These are phyloP conservation scores for Schizopygopsis malacanthus DNA, from an alignment of 2,797 vertebrate genomes.

Conservation along the genomic window DNA sequence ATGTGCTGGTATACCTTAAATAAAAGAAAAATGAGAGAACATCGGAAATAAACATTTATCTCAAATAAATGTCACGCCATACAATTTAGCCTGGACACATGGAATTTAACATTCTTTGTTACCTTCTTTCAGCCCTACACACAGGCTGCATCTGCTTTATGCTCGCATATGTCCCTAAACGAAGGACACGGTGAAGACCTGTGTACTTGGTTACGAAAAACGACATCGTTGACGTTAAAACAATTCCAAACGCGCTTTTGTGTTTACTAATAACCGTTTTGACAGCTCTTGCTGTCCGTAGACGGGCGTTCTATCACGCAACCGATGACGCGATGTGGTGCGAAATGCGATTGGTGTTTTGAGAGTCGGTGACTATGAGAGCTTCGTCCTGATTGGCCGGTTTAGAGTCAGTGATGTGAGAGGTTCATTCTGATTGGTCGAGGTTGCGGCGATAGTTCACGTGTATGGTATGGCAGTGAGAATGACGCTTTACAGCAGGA, in stretches of 20 bases:
- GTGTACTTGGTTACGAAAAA: conserved; percentile 60
- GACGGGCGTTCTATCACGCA: conserved; percentile 64
- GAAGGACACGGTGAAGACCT: conserved; percentile 58
- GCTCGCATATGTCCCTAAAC: conserved; percentile 56
- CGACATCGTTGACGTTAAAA: conserved; percentile 66
- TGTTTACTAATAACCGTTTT: conserved; percentile 36
- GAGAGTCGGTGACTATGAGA: neutral
- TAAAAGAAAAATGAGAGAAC: conserved; percentile 1
- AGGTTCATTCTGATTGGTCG: conserved; percentile 5
- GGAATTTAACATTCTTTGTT: conserved; percentile 5
- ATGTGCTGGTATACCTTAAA: conserved; percentile 66
- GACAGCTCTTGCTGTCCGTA: conserved; percentile 66
- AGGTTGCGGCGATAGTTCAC: neutral
- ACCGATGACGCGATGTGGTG: conserved; percentile 58
- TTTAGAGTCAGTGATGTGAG: neutral
- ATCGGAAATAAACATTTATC: neutral
- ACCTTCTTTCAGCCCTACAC: conserved; percentile 69
- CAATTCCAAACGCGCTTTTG: conserved; percentile 1
- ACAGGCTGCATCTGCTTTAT: conserved; percentile 38
- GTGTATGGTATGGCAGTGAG: neutral
- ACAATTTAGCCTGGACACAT: neutral
- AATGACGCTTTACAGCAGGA: neutral
- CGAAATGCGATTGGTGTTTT: conserved; percentile 67
- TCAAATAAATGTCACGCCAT: neutral
- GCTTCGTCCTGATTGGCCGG: conserved; percentile 67